Conservation (phyloP, 2,797 vertebrate species). For the Borostomias antarcticus region DNA sequence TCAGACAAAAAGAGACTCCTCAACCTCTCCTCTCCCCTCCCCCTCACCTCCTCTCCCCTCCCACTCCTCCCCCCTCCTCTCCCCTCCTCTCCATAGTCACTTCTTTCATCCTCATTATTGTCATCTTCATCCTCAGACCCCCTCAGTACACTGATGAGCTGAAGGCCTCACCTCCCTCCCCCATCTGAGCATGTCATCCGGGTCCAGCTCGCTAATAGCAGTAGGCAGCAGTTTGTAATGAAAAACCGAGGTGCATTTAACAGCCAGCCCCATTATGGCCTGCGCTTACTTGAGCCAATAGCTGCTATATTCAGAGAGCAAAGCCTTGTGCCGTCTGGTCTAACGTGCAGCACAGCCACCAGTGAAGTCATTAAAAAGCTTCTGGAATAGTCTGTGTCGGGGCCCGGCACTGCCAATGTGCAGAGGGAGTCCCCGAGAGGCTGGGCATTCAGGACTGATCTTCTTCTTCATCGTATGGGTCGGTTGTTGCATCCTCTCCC, state of each 20-base stretch:
- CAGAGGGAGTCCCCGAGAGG: neutral
- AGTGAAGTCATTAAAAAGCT: constrained; percentile 12
- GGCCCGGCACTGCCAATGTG: neutral
- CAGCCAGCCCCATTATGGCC: constrained; percentile 17
- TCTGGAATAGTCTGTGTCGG: neutral
- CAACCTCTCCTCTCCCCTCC: constrained; percentile 29
- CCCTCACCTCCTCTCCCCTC: constrained; percentile 28
- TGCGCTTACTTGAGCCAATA: constrained; percentile 5
- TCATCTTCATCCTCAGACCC: neutral
- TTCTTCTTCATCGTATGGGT: no score
- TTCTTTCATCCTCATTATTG: no score
- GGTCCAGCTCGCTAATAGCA: constrained; percentile 1
- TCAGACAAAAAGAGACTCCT: constrained; percentile 34
- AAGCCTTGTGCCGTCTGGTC: constrained; percentile 2
- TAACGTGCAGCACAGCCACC: neutral
- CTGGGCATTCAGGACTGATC: neutral
- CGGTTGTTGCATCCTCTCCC: no score
- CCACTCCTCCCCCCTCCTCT: constrained; percentile 11
- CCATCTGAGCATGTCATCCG: constrained; percentile 8
- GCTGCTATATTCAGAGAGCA: constrained; percentile 6
- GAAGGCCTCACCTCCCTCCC: constrained; percentile 1
- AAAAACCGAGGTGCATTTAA: constrained; percentile 23
- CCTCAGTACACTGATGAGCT: neutral
- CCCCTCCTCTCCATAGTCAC: neutral
- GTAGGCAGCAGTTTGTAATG: constrained; percentile 15